Conservation (phyloP, 2,113 vertebrate species). For the Silurus glanis region DNA sequence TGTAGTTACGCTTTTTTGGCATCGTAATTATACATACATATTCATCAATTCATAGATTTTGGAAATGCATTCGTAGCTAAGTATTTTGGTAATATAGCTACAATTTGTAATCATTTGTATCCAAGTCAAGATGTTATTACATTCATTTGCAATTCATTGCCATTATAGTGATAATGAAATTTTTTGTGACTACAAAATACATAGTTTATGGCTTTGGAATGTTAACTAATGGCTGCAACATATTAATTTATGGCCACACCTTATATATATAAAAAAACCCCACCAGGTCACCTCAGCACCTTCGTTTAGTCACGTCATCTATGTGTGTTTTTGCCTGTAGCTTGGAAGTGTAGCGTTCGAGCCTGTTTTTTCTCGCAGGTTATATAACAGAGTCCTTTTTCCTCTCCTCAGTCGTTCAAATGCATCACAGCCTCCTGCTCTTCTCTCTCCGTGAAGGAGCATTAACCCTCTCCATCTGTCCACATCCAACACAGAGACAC, state of each 20-base stretch:
- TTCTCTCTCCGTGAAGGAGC: conserved; percentile 22
- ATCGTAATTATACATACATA: not conserved
- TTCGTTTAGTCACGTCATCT: not conserved
- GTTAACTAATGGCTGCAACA: not conserved
- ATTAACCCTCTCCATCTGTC: conserved; percentile 44
- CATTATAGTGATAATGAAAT: too few relatives aligned
- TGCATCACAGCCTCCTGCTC: conserved; percentile 18
- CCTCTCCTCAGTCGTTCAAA: conserved; percentile 12
- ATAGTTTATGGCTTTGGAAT: too few relatives aligned
- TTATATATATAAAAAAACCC: not conserved
- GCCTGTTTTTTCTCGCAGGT: not conserved
- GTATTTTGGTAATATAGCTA: not conserved
- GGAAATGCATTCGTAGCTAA: not conserved
- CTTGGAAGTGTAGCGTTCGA: not conserved
- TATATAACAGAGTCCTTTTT: not conserved
- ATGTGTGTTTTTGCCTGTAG: not conserved
- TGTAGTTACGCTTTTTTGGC: too few relatives aligned
- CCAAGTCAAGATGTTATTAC: not conserved
- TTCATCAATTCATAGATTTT: too few relatives aligned
- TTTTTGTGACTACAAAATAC: too few relatives aligned
- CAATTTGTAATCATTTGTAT: not conserved
- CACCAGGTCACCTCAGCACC: not conserved
- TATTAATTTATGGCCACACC: not conserved
- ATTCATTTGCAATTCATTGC: too few relatives aligned
- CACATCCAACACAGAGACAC: not conserved